These are phyloP conservation scores for Heterotilapia buettikoferi DNA, from an alignment of 2,113 vertebrate genomes.

Conservation along the genomic window DNA sequence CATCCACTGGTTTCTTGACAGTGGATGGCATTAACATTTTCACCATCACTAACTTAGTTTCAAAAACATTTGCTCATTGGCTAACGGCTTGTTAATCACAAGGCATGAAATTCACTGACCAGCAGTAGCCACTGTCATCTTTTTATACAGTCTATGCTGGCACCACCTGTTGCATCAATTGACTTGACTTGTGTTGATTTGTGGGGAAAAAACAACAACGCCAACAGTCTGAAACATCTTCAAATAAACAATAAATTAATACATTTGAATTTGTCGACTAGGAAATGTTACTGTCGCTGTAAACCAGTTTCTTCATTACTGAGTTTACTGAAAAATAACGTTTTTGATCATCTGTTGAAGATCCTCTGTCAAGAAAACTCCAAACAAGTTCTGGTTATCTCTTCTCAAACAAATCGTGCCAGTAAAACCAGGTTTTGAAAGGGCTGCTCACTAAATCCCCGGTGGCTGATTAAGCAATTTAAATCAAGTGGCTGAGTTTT, in stretches of 20 bases:
- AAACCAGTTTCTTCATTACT: background rate
- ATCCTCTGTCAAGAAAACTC: background rate
- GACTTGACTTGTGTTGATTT: background rate
- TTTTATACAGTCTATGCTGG: background rate
- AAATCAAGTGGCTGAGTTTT: background rate
- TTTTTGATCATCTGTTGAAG: background rate
- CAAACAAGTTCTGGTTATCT: background rate
- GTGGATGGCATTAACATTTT: background rate
- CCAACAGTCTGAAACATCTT: background rate
- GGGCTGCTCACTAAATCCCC: background rate
- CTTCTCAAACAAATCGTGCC: background rate
- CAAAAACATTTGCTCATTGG: background rate
- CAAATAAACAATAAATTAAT: background rate
- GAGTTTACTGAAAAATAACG: background rate
- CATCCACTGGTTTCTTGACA: background rate
- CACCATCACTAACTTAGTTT: background rate
- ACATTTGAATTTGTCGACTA: background rate
- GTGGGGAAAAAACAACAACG: rapidly evolving
- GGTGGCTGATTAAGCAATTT: background rate
- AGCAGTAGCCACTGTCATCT: background rate
- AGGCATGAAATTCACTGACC: background rate
- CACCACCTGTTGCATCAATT: background rate
- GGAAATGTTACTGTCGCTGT: background rate
- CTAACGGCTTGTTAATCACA: background rate
- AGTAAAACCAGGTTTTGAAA: background rate